Evolutionary conservation across 1,140 invertebrate genomes (phyloP).

Genomic region (Drosophila jambulina): DNA sequence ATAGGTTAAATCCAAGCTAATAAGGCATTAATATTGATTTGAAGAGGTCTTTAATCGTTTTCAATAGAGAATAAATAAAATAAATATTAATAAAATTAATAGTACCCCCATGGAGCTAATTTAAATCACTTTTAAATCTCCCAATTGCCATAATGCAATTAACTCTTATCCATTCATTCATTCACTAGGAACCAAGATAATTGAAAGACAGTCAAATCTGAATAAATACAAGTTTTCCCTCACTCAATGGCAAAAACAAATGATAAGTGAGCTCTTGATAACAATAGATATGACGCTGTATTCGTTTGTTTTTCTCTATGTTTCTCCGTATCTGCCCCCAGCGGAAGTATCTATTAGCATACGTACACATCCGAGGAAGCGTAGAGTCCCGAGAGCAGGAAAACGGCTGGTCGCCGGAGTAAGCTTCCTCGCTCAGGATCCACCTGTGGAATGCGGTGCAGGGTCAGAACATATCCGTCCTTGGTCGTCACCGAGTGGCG

Average conservation of each 20-base stretch:
- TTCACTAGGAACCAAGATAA: background rate
- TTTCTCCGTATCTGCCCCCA: constrained; percentile 4
- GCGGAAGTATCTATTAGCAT: constrained; percentile 22
- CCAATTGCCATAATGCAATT: background rate
- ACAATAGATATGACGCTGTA: background rate
- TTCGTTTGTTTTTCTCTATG: background rate
- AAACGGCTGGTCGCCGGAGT: constrained; percentile 88
- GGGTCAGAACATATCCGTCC: constrained; percentile 87
- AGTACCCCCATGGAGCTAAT: too few relatives aligned
- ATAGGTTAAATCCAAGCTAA: too few relatives aligned
- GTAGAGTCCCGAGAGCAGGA: constrained; percentile 90
- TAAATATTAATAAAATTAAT: background rate
- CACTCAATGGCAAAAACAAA: background rate
- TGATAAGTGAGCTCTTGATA: background rate
- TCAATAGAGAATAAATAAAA: background rate
- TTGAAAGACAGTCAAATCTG: background rate
- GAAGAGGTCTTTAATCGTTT: too few relatives aligned
- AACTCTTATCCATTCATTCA: background rate
- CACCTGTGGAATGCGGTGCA: constrained; percentile 86
- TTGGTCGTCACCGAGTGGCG: constrained; percentile 85
- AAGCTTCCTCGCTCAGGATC: constrained; percentile 85
- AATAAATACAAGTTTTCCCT: background rate
- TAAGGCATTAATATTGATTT: too few relatives aligned
- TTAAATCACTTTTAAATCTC: background rate
- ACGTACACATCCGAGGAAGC: constrained; percentile 86